phyloP scores from a whole-genome alignment of 2,888 invertebrate genomes.

The Anoplius nigerrimus region DNA sequence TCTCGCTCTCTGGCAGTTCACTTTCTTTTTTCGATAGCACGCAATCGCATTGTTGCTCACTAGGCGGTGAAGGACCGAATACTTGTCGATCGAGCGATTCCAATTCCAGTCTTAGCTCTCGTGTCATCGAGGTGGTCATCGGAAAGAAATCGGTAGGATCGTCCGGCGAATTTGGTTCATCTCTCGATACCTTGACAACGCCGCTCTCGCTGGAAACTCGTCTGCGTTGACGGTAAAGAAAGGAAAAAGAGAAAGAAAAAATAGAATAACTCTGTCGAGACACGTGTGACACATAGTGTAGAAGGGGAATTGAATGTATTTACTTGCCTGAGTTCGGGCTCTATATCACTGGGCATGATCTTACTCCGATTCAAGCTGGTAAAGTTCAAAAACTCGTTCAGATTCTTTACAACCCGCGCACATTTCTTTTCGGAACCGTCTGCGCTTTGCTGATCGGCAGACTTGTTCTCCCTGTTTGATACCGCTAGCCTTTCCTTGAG shows the following conservation, averaged over 20 bases:
- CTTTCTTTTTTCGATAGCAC: slow-evolving; percentile 63
- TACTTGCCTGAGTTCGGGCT: slow-evolving; percentile 60
- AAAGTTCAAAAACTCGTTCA: slow-evolving; percentile 90
- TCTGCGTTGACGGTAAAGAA: slow-evolving; percentile 25
- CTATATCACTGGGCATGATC: slow-evolving; percentile 71
- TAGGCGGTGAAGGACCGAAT: slow-evolving; percentile 79
- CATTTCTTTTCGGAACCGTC: slow-evolving; percentile 65
- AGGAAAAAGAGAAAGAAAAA: too few species aligned
- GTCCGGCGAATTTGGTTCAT: slow-evolving; percentile 80
- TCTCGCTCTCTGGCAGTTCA: slow-evolving; percentile 67
- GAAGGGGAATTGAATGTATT: too few species aligned
- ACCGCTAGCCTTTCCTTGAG: slow-evolving; percentile 50
- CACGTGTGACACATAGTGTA: too few species aligned
- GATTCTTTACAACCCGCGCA: slow-evolving; percentile 82
- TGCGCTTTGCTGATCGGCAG: slow-evolving; percentile 49
- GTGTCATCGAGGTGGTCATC: slow-evolving; percentile 91
- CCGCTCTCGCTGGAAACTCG: slow-evolving; percentile 67
- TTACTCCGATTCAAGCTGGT: slow-evolving; percentile 82
- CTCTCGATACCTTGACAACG: slow-evolving; percentile 61
- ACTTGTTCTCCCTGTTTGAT: slow-evolving; percentile 43
- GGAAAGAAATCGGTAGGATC: slow-evolving; percentile 88
- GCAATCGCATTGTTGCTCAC: slow-evolving; percentile 66
- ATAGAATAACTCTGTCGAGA: too few species aligned
- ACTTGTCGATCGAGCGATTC: slow-evolving; percentile 91
- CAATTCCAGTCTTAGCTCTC: slow-evolving; percentile 87